phyloP scores from a whole-genome alignment of 2,113 vertebrate species.

The Rutilus rutilus region DNA sequence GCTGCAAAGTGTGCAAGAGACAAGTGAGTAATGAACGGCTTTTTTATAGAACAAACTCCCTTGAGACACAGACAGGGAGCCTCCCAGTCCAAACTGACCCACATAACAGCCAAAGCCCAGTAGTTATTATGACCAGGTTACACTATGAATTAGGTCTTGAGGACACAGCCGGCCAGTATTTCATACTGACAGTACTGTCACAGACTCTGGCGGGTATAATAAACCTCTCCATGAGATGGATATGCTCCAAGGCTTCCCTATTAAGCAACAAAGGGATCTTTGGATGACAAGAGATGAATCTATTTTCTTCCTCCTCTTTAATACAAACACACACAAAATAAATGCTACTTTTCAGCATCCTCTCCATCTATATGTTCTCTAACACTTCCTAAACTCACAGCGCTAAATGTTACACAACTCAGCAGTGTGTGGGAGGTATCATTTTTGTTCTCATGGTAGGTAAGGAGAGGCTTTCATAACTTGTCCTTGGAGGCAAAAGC shows the following conservation, averaged over 20 bases:
- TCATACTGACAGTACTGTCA: slow-evolving; percentile 13
- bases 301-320: background rate
- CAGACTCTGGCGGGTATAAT: background rate
- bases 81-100: slow-evolving; percentile 27
- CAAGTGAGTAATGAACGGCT: background rate
- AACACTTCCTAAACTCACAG: slow-evolving; percentile 63
- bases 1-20: slow-evolving; percentile 70
- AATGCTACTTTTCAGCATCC: slow-evolving; percentile 24
- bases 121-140: slow-evolving; percentile 34
- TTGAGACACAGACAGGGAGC: slow-evolving; percentile 12
- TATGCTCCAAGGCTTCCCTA: background rate
- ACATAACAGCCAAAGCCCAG: slow-evolving; percentile 14
- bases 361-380: slow-evolving; percentile 11
- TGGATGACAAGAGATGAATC: background rate
- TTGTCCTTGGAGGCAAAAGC: slow-evolving; percentile 68
- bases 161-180: slow-evolving; percentile 12
- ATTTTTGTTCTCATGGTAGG: slow-evolving; percentile 67
- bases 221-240: slow-evolving; percentile 4
- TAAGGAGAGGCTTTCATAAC: slow-evolving; percentile 78
- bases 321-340: slow-evolving; percentile 7
- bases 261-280: slow-evolving; percentile 2
- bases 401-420: slow-evolving; percentile 72
- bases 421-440: slow-evolving; percentile 69
- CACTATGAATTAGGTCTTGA: slow-evolving; percentile 26
- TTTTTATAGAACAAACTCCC: background rate